Evolutionary conservation across 2,113 vertebrate genomes (phyloP), one percentile per base, ranked within the genome.

Genomic region (Nannobrachium achirus): DNA sequence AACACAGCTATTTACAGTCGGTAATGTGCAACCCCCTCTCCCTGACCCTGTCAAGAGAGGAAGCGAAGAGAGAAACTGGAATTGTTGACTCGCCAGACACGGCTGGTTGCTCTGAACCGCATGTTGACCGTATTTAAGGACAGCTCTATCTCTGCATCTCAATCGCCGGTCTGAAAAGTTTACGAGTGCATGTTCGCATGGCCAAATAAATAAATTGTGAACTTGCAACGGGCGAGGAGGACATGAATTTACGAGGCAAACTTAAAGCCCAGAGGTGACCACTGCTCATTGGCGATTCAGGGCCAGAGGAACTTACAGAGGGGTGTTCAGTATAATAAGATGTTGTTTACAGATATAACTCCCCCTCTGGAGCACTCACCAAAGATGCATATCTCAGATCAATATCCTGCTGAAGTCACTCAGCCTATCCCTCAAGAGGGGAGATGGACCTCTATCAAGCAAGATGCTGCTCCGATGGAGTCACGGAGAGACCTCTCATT

Each of bases 321-420:
- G 64, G 69, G 59, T 74, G 25, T 70, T 69, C 15, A 3, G 66
- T 14, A 58, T 67, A 39, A 67, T 42, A 57, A 78, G 70, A 72
- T 69, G 49, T 79, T 84, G 84, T 84, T 84, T 84, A 84, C 75
- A 73, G 77, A 80, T 73, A 80, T 73, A 64, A 76, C 77, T 63
- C 14, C 81, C 78, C 77, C 79, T 44, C 56, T 1, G 74, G 76
- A 74, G 74, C 25, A 14, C 79, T 71, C 56, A 58, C 56, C 15
- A 62, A 66, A 58, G 80, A 84, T 83, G 55, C 15, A 41, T 71
- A 78, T 74, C 65, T 15, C 56, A 8, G 56, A 86, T 88, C 86
- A 18, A 88, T 88, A 85, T 33, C 50, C 48, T 62, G 25, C 68
- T 63, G 19, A 61, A 84, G 76, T 80, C 51, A 39, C 63, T 73